A percentile compares a stretch with the other conserved stretches of the same genome.
These are phyloP conservation scores for Drosophila acutilabella DNA, from an alignment of 2,888 invertebrate genomes.

Conservation along the genomic window DNA sequence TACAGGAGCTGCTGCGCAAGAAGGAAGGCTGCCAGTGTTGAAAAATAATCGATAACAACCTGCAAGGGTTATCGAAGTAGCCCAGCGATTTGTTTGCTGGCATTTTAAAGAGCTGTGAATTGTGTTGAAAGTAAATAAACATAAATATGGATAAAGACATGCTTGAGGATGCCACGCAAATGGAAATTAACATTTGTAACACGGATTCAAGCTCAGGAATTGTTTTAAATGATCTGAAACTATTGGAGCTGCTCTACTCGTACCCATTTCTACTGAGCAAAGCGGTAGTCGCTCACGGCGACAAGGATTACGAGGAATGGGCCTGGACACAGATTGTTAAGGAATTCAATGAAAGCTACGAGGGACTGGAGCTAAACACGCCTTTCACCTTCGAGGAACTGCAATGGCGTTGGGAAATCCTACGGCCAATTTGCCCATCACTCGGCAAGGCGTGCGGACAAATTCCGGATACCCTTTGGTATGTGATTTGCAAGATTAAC, in stretches of 20 bases:
- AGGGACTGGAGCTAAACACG: constrained; percentile 5
- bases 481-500: constrained; percentile 53
- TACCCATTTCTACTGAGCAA: constrained; percentile 47
- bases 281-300: constrained; percentile 7
- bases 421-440: constrained; percentile 58
- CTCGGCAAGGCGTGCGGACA: constrained; percentile 50
- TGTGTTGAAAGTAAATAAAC: neutral
- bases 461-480: constrained; percentile 53
- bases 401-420: constrained; percentile 65
- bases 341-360: constrained; percentile 53
- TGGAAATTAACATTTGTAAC: constrained; percentile 53
- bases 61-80: neutral
- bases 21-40: too few species aligned
- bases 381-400: constrained; percentile 60
- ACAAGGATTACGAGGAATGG: constrained; percentile 59
- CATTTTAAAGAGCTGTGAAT: neutral
- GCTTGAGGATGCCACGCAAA: constrained; percentile 11
- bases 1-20: too few species aligned
- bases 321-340: constrained; percentile 56
- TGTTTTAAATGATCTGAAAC: constrained; percentile 60
- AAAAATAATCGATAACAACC: neutral
- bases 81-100: neutral
- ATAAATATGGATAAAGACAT: neutral
- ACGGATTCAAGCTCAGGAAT: constrained; percentile 32
- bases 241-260: constrained; percentile 50